Conservation (phyloP, 2,113 vertebrate genomes). For the Hymenochirus boettgeri region DNA sequence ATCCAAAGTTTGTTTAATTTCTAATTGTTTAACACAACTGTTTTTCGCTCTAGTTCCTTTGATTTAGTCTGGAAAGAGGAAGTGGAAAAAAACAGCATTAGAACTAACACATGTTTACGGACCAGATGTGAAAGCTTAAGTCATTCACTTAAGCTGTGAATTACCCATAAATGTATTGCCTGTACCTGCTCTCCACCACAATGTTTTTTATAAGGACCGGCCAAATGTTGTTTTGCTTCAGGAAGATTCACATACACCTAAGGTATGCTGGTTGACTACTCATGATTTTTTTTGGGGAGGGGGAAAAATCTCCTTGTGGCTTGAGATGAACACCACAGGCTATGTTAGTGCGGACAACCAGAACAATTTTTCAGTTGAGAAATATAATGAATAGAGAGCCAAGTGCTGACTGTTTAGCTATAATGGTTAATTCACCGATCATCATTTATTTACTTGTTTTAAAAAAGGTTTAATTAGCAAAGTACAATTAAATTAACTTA, state of each 20-base stretch:
- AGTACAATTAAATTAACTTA: no score
- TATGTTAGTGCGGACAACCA: not conserved
- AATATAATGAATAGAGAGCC: not conserved
- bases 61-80: not conserved
- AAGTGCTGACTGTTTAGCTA: no score
- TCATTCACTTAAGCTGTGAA: not conserved
- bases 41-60: not conserved
- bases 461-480: no score
- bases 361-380: not conserved
- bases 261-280: conserved; percentile 18
- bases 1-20: no score
- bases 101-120: not conserved
- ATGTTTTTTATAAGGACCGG: conserved; percentile 9
- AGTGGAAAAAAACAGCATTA: conserved; percentile 8
- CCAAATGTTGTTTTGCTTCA: conserved; percentile 16
- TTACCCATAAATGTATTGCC: conserved; percentile 16
- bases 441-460: no score
- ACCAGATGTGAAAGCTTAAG: not conserved
- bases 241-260: conserved; percentile 5
- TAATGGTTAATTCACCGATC: no score
- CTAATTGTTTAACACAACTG: no score
- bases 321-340: conserved; percentile 6
- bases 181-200: conserved; percentile 20
- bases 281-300: conserved; percentile 1
- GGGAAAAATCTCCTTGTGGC: conserved; percentile 23